Conservation (phyloP, 2,797 vertebrate species). For the Sorex maritimensis region DNA sequence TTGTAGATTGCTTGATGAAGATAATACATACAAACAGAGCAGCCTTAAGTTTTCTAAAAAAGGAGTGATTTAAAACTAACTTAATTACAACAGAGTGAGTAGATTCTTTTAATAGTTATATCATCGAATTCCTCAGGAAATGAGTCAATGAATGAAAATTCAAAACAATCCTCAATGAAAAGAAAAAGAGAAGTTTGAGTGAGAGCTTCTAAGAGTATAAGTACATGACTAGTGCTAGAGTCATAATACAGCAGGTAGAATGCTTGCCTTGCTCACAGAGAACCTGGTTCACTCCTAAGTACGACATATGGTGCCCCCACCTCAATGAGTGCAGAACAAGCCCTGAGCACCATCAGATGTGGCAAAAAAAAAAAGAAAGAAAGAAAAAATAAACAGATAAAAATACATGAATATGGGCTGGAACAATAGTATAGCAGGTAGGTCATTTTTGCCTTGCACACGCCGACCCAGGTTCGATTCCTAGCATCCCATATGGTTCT, state of each 20-base stretch:
- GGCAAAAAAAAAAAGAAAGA: no score
- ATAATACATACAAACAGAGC: neutral
- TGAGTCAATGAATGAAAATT: slow-evolving; percentile 17
- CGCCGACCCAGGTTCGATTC: no score
- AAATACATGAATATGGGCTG: no score
- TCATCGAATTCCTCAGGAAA: slow-evolving; percentile 50
- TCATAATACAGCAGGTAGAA: slow-evolving; percentile 65
- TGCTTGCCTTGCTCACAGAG: neutral
- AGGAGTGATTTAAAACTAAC: slow-evolving; percentile 7
- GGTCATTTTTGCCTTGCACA: no score
- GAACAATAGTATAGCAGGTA: no score
- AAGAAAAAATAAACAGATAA: no score
- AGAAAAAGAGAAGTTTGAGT: slow-evolving; percentile 38
- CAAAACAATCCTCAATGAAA: slow-evolving; percentile 47
- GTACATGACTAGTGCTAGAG: neutral
- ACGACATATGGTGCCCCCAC: no score
- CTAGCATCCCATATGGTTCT: no score
- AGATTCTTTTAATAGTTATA: neutral
- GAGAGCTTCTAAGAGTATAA: slow-evolving; percentile 56
- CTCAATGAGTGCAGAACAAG: no score
- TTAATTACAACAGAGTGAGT: slow-evolving; percentile 7
- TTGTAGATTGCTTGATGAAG: slow-evolving; percentile 22
- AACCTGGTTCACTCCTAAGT: no score
- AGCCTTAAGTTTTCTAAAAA: neutral
- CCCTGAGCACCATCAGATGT: no score